phyloP scores from a whole-genome alignment of 2,113 vertebrate genomes.

The Geococcyx californianus region DNA sequence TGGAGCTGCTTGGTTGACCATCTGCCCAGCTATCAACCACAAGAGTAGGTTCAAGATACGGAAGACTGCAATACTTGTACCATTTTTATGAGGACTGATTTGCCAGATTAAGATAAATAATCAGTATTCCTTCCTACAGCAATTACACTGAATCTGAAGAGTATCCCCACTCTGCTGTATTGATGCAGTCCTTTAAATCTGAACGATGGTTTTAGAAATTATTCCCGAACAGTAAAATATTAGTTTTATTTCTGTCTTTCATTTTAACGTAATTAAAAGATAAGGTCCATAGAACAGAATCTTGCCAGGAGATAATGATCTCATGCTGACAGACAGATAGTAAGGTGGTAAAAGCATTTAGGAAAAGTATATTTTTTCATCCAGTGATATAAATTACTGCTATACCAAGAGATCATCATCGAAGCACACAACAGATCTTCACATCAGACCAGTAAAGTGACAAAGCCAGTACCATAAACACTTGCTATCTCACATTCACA shows the following conservation, averaged over 20 bases:
- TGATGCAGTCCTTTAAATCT: slow-evolving; percentile 1
- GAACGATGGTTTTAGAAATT: slow-evolving; percentile 7
- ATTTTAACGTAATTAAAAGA: slow-evolving; percentile 56
- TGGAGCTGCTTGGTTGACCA: background rate
- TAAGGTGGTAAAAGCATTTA: slow-evolving; percentile 39
- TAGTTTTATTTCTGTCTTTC: background rate
- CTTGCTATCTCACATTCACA: background rate
- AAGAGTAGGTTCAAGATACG: background rate
- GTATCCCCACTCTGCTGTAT: background rate
- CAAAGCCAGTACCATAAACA: background rate
- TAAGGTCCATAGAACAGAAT: slow-evolving; percentile 31
- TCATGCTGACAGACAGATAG: slow-evolving; percentile 31
- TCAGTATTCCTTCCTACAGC: background rate
- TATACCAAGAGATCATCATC: background rate
- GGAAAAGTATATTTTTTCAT: background rate
- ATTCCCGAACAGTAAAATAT: background rate
- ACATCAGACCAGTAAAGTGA: background rate
- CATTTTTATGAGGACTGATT: background rate
- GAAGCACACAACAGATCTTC: background rate
- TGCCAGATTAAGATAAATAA: background rate
- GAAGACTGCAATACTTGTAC: background rate
- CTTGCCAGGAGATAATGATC: slow-evolving; percentile 52
- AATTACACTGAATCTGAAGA: background rate
- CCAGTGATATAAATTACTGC: background rate
- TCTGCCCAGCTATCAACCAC: background rate